phyloP scores from a whole-genome alignment of 1,140 invertebrate genomes.

The Anoplophora glabripennis region DNA sequence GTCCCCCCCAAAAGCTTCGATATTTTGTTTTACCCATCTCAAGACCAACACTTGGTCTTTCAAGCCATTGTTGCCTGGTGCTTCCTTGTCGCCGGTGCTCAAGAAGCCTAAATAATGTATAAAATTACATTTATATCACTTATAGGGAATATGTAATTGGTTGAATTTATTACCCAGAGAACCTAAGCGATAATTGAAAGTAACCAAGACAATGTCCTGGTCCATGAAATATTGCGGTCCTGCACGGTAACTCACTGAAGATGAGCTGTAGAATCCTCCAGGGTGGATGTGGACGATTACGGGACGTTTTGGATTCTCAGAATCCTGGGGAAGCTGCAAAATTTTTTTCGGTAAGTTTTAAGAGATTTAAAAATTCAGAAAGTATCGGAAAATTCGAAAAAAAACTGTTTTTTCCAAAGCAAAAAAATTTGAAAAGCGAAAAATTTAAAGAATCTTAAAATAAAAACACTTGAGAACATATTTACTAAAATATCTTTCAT shows the following conservation, averaged over 20 bases:
- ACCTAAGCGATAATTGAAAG: slow-evolving; percentile 59
- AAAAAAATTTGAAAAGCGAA: too few species aligned
- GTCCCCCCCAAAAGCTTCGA: slow-evolving; percentile 73
- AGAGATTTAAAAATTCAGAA: too few species aligned
- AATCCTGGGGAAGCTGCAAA: slow-evolving; percentile 28
- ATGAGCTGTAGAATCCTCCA: slow-evolving; percentile 47
- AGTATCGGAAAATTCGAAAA: too few species aligned
- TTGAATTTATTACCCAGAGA: slow-evolving; percentile 48
- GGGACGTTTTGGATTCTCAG: slow-evolving; percentile 41
- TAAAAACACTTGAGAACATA: too few species aligned
- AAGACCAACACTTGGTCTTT: slow-evolving; percentile 73
- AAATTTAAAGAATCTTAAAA: too few species aligned
- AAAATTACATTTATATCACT: too few species aligned
- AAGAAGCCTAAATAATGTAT: slow-evolving; percentile 56
- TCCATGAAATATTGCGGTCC: slow-evolving; percentile 53
- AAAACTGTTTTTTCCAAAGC: too few species aligned
- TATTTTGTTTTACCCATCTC: slow-evolving; percentile 71
- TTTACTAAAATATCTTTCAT: too few species aligned
- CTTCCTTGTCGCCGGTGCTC: slow-evolving; percentile 60
- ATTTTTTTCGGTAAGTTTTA: background rate
- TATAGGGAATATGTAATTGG: too few species aligned
- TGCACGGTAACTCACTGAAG: slow-evolving; percentile 36
- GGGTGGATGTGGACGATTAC: slow-evolving; percentile 57
- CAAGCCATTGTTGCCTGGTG: slow-evolving; percentile 70
- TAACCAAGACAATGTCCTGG: slow-evolving; percentile 57